Evolutionary conservation across 2,888 invertebrate species (phyloP), one percentile per base, ranked within the genome.

Genomic region (Lagria hirta): DNA sequence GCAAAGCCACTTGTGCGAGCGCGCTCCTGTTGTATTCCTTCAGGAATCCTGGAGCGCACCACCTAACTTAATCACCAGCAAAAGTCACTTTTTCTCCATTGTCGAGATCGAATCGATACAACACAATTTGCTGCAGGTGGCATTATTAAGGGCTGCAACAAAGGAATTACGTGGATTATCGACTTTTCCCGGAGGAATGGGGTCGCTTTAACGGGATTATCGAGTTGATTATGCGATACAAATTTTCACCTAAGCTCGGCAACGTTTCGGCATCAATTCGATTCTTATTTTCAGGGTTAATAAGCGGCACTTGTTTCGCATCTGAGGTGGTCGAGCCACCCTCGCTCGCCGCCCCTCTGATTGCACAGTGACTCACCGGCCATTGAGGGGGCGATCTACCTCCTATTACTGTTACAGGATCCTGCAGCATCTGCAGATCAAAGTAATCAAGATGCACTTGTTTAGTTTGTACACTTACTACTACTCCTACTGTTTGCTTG

Each of bases 371-470:
- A 71, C 57, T 71, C 70, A 71, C 65, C 61, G 60, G 49, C 50
- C 52, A 53, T 47, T 47, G 61, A 62, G 58, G 62, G 64, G 61
- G 57, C 57, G 56, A 55, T 52, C 51, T 61, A 61, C 62, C n/a
- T n/a, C n/a, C 61, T 59, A 61, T 64, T 60, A 66, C 60, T 58
- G 70, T 69, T 67, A 69, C 68, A 68, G 69, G 69, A 69, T 70
- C 65, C 68, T 62, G 61, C 65, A 68, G 69, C 69, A 69, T 69
- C 69, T 71, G 69, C 60, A 66, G 70, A 69, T 69, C 70, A 71
- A 70, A 70, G 70, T 62, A 71, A 71, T 70, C 71, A 70, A 69
- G 68, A 68, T 66, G 68, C 70, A 70, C 69, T 70, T 71, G 70
- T 70, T 70, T 65, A 63, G 65, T 63, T 65, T 60, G 54, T 58